Base-by-base conservation (phyloP, 2,888 invertebrate genomes). In the Mythimna loreyi region DNA sequence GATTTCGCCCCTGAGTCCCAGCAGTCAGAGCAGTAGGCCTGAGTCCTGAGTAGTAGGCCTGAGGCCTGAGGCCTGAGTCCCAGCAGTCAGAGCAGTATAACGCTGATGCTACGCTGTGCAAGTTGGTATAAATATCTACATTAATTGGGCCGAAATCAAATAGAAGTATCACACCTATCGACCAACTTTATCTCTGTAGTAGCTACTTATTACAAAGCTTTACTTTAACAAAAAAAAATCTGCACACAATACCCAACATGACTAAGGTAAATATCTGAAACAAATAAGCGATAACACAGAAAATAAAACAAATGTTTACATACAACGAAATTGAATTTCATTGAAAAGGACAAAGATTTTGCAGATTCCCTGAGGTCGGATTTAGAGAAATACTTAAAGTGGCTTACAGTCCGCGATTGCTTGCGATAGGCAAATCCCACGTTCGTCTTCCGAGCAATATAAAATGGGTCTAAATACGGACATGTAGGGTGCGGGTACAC, bases 251-350 rank as follows among this genome's bases (percentile, higher is more conserved):
- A 56, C 30, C 21, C 11, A 57, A 28, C 33, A 33, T 40, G 61
- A 50, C 50, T 47, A 66, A 74, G 67, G 67, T 77, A 82, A 71
- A 84, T 73, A 80, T 80, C 62, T 77, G 64, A 82, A 84, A 85
- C 79, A 85, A 85, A 87, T 85, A 84, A 80, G 79, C 80, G 81
- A 82, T 78, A 76, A 78, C 67, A 75, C 58, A 82, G 74, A 81
- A 87, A 87, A 87, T n/a, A 88, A 89, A 88, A 84, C 40, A 89
- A 91, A 90, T 89, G 89, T 85, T 86, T 88, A 84, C 87, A 89
- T 90, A 89, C 80, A 87, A 88, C 86, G 86, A 92, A 93, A 94
- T 93, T 92, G 93, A 93, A 93, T 92, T 93, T 91, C 91, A 92
- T 91, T 92, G 92, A 91, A 93, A 89, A 92, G 90, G 88, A 89